phyloP scores from a whole-genome alignment of 1,140 invertebrate species.

The Sarcophaga peregrina region DNA sequence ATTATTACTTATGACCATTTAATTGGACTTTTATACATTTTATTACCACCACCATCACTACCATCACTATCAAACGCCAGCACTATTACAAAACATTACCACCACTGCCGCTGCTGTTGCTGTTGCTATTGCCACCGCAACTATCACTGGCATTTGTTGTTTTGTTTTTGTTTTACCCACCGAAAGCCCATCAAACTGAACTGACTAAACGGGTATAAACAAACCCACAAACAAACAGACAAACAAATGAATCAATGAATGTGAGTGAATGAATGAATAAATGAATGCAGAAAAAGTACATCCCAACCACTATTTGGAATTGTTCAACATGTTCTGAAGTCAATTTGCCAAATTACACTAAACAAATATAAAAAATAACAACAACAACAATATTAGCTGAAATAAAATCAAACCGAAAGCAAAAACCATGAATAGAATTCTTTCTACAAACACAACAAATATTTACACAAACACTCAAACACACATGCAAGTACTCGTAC shows the following conservation, averaged over 20 bases:
- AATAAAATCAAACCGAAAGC: background rate
- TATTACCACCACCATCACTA: slow-evolving; percentile 27
- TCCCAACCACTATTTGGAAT: slow-evolving; percentile 39
- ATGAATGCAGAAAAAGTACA: no score
- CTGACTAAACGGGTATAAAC: background rate
- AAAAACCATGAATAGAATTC: slow-evolving; percentile 29
- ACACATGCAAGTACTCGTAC: no score
- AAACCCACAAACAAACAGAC: slow-evolving; percentile 31
- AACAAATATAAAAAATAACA: slow-evolving; percentile 35
- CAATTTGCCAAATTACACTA: slow-evolving; percentile 64
- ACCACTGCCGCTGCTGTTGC: slow-evolving; percentile 46
- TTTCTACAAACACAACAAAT: slow-evolving; percentile 11
- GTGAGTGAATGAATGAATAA: no score
- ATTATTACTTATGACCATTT: slow-evolving; percentile 67
- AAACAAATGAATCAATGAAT: slow-evolving; percentile 8
- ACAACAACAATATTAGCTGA: background rate
- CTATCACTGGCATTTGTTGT: no score
- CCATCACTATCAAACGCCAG: background rate
- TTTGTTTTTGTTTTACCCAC: background rate
- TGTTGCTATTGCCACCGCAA: no score
- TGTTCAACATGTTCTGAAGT: slow-evolving; percentile 47
- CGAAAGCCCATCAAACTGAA: background rate
- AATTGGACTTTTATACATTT: slow-evolving; percentile 67
- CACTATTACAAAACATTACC: background rate
- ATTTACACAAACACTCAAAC: no score